phyloP scores from a whole-genome alignment of 2,797 vertebrate species.

The Columba guinea region DNA sequence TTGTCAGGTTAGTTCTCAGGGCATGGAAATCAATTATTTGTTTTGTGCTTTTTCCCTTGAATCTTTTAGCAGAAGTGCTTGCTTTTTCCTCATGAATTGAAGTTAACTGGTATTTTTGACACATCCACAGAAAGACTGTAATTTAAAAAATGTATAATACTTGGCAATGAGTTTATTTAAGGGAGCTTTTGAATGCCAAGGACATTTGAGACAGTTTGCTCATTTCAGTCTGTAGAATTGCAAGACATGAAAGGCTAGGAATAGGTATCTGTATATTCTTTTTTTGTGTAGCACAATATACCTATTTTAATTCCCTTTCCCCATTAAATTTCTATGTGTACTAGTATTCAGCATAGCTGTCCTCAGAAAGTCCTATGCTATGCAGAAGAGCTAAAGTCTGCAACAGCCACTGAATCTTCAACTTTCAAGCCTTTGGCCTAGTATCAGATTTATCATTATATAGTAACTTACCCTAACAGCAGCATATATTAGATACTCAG shows the following conservation, averaged over 20 bases:
- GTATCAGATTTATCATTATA: neutral
- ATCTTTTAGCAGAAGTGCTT: neutral
- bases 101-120: constrained; percentile 15
- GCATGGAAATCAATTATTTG: constrained; percentile 30
- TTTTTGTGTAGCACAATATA: neutral
- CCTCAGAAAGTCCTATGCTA: neutral
- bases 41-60: constrained; percentile 23
- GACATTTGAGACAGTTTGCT: neutral
- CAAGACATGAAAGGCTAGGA: neutral
- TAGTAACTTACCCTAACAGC: neutral
- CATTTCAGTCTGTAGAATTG: neutral
- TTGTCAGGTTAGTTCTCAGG: constrained; percentile 23
- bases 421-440: neutral
- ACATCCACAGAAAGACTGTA: neutral
- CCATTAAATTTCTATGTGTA: neutral
- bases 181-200: neutral
- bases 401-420: neutral
- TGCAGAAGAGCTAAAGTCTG: neutral
- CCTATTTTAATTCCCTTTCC: neutral
- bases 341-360: neutral
- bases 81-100: neutral
- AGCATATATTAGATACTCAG: neutral
- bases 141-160: neutral
- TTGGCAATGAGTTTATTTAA: neutral
- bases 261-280: neutral